Percentiles rank a stretch among this genome's conserved stretches.
Evolutionary conservation across 2,888 invertebrate species (phyloP).

Genomic region (Brachyopa scutellaris): DNA sequence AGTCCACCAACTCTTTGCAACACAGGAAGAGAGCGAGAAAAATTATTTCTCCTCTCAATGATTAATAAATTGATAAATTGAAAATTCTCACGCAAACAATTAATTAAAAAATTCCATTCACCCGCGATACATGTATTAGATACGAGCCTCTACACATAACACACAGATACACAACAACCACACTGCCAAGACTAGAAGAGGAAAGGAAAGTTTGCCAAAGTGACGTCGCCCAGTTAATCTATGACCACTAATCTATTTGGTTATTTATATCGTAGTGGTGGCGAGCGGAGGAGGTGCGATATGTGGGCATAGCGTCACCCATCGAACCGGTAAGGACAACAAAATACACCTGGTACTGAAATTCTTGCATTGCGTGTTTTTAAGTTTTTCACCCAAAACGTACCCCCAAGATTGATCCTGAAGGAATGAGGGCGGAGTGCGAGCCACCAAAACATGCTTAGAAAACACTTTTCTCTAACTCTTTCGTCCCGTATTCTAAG

Average conservation of each 20-base stretch:
- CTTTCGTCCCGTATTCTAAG: neutral
- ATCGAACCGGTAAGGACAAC: conserved; percentile 35
- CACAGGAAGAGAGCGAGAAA: conserved; percentile 31
- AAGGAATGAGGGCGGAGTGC: conserved; percentile 22
- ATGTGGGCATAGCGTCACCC: conserved; percentile 64
- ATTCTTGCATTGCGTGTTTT: conserved; percentile 64
- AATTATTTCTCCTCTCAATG: conserved; percentile 61
- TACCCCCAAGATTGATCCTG: conserved; percentile 41
- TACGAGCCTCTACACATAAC: neutral
- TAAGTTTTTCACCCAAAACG: conserved; percentile 50
- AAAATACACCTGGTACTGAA: conserved; percentile 31
- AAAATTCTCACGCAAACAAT: conserved; percentile 70
- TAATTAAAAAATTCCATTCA: conserved; percentile 67
- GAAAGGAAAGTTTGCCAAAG: conserved; percentile 47
- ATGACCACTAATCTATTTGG: conserved; percentile 64
- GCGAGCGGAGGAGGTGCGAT: conserved; percentile 55
- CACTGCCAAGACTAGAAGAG: neutral
- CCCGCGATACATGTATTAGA: conserved; percentile 47
- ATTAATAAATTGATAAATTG: conserved; percentile 72
- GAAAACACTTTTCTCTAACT: conserved; percentile 6
- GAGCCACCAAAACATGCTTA: conserved; percentile 45
- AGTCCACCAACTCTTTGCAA: neutral
- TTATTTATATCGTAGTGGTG: conserved; percentile 57
- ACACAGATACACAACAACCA: neutral
- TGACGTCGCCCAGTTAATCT: conserved; percentile 68